These are phyloP conservation scores for Penelope pileata DNA, from an alignment of 2,113 vertebrate species.

Conservation along the genomic window DNA sequence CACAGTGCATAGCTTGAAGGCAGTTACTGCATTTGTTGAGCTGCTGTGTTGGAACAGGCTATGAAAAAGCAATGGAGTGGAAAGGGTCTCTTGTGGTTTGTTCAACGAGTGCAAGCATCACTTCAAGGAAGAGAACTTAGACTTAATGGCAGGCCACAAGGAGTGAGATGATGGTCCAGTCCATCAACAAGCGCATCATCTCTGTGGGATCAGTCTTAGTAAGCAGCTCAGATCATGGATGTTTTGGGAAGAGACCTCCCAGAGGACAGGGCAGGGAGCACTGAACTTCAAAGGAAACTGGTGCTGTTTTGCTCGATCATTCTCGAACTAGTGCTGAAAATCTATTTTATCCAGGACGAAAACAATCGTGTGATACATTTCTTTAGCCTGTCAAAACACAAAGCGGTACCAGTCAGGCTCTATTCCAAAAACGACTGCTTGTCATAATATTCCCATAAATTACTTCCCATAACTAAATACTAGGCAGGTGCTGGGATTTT, in stretches of 20 bases:
- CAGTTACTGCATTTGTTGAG: background rate
- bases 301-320: background rate
- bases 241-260: background rate
- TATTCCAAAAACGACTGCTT: background rate
- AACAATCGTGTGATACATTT: slow-evolving; percentile 82
- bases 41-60: background rate
- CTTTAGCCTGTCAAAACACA: slow-evolving; percentile 81
- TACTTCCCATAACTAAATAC: background rate
- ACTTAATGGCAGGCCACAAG: background rate
- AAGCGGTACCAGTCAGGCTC: background rate
- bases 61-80: background rate
- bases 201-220: background rate
- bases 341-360: slow-evolving; percentile 74
- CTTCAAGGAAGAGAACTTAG: background rate
- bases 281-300: background rate
- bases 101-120: background rate
- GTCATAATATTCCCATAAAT: background rate
- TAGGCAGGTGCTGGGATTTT: background rate
- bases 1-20: background rate
- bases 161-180: background rate
- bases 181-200: background rate
- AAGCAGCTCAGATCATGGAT: background rate
- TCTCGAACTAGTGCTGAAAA: background rate
- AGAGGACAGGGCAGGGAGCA: background rate
- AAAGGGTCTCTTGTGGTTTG: background rate